Evolutionary conservation across 2,888 invertebrate genomes (phyloP).

Genomic region (Apamea sordens): DNA sequence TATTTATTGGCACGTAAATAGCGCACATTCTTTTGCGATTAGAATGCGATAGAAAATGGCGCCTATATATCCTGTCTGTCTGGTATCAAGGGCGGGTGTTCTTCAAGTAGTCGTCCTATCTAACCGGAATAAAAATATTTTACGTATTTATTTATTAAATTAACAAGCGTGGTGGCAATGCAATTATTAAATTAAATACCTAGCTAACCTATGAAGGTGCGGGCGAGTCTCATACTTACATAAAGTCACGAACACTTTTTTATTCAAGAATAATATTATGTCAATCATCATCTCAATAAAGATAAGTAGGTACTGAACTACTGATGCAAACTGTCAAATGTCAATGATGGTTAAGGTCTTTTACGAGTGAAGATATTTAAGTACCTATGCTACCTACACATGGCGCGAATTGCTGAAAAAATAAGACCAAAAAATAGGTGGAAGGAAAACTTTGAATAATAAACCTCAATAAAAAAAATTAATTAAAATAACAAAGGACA

Average conservation of each 20-base stretch:
- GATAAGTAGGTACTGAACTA: constrained; percentile 26
- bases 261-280: constrained; percentile 25
- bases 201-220: background rate
- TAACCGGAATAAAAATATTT: constrained; percentile 19
- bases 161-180: constrained; percentile 10
- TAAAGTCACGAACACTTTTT: background rate
- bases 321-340: constrained; percentile 19
- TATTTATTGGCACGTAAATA: constrained; percentile 20
- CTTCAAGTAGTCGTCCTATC: constrained; percentile 11
- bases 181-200: constrained; percentile 18
- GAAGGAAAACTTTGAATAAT: background rate
- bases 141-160: constrained; percentile 4
- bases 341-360: constrained; percentile 5
- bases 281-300: constrained; percentile 20
- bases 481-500: background rate
- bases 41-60: constrained; percentile 44
- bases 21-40: constrained; percentile 30
- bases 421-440: background rate
- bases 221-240: background rate
- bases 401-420: background rate
- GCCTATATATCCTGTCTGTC: background rate
- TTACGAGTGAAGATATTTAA: constrained; percentile 6
- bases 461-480: too few species aligned
- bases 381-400: background rate
- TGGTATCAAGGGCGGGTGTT: constrained; percentile 10